These are phyloP conservation scores for Pocillopora meandrina DNA, from an alignment of 92 coral and sea anemone genomes.

Conservation along the genomic window DNA sequence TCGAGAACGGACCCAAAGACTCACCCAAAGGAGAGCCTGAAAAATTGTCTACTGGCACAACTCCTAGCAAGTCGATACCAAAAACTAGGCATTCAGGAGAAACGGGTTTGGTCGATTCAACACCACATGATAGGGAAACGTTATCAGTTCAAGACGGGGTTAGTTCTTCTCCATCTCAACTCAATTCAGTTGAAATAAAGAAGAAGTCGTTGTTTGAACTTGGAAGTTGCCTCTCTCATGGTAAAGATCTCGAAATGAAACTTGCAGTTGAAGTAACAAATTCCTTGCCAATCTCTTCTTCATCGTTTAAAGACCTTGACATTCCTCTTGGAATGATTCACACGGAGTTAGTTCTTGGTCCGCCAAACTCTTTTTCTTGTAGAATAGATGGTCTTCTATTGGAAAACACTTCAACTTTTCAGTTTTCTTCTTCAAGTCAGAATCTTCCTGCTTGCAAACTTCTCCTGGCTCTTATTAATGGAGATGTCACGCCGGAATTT, in stretches of 20 bases:
- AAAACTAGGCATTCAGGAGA: not conserved
- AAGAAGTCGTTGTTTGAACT: constrained; percentile 43
- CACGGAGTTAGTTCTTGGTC: constrained; percentile 80
- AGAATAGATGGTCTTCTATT: constrained; percentile 75
- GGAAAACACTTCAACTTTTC: constrained; percentile 33
- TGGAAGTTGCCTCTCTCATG: constrained; percentile 73
- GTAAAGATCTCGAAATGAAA: constrained; percentile 77
- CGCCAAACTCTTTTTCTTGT: constrained; percentile 58
- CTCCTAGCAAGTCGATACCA: not conserved
- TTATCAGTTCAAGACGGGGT: not conserved
- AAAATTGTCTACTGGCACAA: not conserved
- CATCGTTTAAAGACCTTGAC: constrained; percentile 35
- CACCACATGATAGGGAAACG: not conserved
- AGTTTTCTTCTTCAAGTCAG: not conserved
- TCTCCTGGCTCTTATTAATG: constrained; percentile 71
- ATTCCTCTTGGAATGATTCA: constrained; percentile 60
- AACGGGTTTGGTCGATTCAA: not conserved
- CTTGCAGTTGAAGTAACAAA: constrained; percentile 73
- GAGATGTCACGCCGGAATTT: constrained; percentile 78
- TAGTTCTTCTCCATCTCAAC: not conserved
- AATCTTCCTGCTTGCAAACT: constrained; percentile 12
- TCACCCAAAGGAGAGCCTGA: not conserved
- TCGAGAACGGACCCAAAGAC: not conserved
- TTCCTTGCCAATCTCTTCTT: constrained; percentile 36
- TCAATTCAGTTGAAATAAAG: constrained; percentile 1